A percentile compares a stretch with the other conserved stretches of the same genome.
Conservation (phyloP, 2,113 vertebrate species). For the Pachyramphus minor region DNA sequence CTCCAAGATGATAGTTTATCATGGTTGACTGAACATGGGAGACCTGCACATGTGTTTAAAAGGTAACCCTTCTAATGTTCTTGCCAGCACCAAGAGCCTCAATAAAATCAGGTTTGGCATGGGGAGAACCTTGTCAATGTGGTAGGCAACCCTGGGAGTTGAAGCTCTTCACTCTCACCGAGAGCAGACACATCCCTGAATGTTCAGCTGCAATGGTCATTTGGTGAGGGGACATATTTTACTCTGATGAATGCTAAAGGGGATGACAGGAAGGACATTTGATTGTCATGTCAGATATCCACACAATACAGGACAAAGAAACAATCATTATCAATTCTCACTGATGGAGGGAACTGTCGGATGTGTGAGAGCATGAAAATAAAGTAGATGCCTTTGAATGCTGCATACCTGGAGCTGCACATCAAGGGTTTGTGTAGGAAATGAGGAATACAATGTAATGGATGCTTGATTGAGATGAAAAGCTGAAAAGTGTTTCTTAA, state of each 20-base stretch:
- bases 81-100: not conserved
- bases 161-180: not conserved
- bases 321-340: not conserved
- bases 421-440: not conserved
- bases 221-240: not conserved
- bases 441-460: accelerated
- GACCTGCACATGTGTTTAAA: not conserved
- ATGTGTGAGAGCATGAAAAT: not conserved
- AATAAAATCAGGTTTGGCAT: not conserved
- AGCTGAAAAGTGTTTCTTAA: not conserved
- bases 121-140: accelerated
- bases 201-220: accelerated
- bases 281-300: not conserved
- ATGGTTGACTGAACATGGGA: not conserved
- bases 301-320: not conserved
- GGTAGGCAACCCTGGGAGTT: no score
- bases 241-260: not conserved
- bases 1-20: not conserved
- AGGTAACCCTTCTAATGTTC: not conserved
- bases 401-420: not conserved
- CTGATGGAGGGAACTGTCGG: not conserved
- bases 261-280: not conserved
- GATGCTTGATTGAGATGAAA: not conserved
- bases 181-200: accelerated
- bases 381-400: not conserved